Percentiles rank a stretch among this genome's conserved stretches.
Evolutionary conservation across 2,113 vertebrate species (phyloP).

Genomic region (Neofelis nebulosa): DNA sequence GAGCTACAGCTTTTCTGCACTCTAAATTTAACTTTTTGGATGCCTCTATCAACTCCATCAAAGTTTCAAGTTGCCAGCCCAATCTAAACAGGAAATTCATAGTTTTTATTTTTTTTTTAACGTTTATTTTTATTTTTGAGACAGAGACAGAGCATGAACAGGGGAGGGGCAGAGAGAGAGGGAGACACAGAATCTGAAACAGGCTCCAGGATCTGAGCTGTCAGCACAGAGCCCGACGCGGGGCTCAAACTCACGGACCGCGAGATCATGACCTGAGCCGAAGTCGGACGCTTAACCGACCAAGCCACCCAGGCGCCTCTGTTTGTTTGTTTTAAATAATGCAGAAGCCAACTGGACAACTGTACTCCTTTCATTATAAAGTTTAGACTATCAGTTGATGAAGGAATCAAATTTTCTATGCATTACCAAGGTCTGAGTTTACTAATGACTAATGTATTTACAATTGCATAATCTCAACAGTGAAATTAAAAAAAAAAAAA

Average conservation of each 20-base stretch:
- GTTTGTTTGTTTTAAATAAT: neutral
- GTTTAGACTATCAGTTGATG: neutral
- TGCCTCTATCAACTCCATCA: neutral
- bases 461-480: neutral
- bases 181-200: too few relatives aligned
- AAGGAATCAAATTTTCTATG: neutral
- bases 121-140: too few relatives aligned
- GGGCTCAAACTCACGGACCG: too few relatives aligned
- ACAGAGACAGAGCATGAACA: too few relatives aligned
- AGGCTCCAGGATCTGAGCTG: too few relatives aligned
- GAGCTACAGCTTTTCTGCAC: neutral
- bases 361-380: neutral
- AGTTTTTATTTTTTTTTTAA: neutral
- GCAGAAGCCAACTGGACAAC: neutral
- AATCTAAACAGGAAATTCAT: neutral
- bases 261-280: too few relatives aligned
- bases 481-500: neutral
- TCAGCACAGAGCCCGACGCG: too few relatives aligned
- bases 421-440: neutral
- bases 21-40: neutral
- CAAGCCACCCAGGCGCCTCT: neutral
- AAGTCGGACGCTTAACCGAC: too few relatives aligned
- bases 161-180: too few relatives aligned
- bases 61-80: neutral
- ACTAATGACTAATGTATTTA: neutral